Evolutionary conservation across 1,140 invertebrate species (phyloP).

Genomic region (Metaphire vulgaris): DNA sequence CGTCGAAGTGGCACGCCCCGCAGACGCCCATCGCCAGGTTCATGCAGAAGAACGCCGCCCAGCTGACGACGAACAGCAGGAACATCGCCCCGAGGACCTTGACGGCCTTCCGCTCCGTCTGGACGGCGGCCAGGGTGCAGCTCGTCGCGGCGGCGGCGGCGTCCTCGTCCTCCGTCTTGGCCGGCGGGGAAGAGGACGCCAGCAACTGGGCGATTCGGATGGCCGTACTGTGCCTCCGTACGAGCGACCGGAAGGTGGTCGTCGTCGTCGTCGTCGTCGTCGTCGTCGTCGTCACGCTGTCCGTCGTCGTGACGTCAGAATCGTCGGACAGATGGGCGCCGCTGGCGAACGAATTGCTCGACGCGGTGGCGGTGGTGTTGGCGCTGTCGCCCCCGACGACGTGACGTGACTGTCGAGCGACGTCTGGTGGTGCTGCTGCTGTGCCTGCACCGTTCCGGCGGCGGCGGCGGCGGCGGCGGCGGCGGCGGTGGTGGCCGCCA

Average conservation of each 20-base stretch:
- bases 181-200: too few species aligned
- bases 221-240: neutral
- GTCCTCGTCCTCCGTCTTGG: neutral
- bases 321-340: too few species aligned
- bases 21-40: conserved; percentile 74
- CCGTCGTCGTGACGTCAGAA: too few species aligned
- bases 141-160: neutral
- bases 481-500: too few species aligned
- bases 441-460: too few species aligned
- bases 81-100: conserved; percentile 84
- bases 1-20: conserved; percentile 62
- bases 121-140: too few species aligned
- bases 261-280: too few species aligned
- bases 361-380: too few species aligned
- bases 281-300: too few species aligned
- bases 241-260: neutral
- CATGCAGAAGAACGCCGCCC: conserved; percentile 86
- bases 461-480: too few species aligned
- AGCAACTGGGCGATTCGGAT: neutral
- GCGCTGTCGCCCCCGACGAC: neutral
- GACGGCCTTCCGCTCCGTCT: conserved; percentile 78
- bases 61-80: conserved; percentile 84
- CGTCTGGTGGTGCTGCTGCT: neutral
- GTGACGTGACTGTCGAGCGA: neutral
- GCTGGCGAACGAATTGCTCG: neutral